phyloP scores from a whole-genome alignment of 2,113 vertebrate genomes.

The Brachionichthys hirsutus region DNA sequence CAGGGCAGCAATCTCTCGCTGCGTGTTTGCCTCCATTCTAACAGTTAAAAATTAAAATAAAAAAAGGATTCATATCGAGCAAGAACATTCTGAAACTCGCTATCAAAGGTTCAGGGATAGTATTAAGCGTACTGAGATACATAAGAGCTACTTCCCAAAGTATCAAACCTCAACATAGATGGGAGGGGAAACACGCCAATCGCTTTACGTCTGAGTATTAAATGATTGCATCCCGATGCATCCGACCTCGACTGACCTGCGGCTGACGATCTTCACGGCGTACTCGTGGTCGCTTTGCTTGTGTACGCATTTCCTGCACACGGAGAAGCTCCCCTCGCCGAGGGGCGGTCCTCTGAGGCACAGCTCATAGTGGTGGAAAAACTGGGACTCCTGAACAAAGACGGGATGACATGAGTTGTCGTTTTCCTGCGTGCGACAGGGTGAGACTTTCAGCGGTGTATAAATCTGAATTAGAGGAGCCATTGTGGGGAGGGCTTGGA shows the following conservation, averaged over 20 bases:
- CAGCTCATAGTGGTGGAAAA: slow-evolving; percentile 90
- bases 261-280: slow-evolving; percentile 90
- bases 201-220: too few relatives aligned
- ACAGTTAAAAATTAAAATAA: too few relatives aligned
- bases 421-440: too few relatives aligned
- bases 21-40: slow-evolving; percentile 88
- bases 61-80: slow-evolving; percentile 8
- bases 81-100: not conserved
- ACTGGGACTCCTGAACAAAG: slow-evolving; percentile 84
- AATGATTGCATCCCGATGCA: not conserved
- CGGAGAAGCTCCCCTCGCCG: slow-evolving; percentile 89
- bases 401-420: not conserved
- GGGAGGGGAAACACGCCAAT: too few relatives aligned
- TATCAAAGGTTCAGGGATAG: not conserved
- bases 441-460: too few relatives aligned
- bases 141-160: too few relatives aligned
- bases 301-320: slow-evolving; percentile 87
- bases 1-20: slow-evolving; percentile 87
- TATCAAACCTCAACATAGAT: too few relatives aligned
- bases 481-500: too few relatives aligned
- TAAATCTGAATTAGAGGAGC: too few relatives aligned
- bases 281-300: slow-evolving; percentile 84
- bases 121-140: not conserved
- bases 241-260: slow-evolving; percentile 74
- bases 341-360: slow-evolving; percentile 83